Evolutionary conservation across 1,140 invertebrate species (phyloP).

Genomic region (Callitettix versicolor): DNA sequence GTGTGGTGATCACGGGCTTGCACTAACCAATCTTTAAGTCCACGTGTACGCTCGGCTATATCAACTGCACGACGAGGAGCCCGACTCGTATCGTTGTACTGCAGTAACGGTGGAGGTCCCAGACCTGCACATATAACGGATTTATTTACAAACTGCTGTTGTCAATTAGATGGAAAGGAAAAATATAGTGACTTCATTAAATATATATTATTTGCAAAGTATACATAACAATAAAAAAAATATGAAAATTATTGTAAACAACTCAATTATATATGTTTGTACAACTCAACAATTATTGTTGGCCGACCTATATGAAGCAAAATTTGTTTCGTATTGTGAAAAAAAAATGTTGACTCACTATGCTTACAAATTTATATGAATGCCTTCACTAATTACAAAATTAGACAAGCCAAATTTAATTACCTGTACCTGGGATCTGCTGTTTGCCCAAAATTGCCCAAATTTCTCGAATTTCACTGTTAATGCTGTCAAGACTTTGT

Average conservation of each 20-base stretch:
- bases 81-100: background rate
- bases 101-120: conserved; percentile 9
- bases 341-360: no score
- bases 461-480: conserved; percentile 58
- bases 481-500: conserved; percentile 55
- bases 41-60: conserved; percentile 13
- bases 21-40: conserved; percentile 7
- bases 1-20: background rate
- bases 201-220: background rate
- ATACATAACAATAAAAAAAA: background rate
- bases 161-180: background rate
- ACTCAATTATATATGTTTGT: no score
- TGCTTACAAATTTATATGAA: no score
- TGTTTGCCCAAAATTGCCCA: conserved; percentile 55
- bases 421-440: conserved; percentile 26
- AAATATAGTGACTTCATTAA: background rate
- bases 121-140: conserved; percentile 1
- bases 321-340: no score
- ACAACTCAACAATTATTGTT: no score
- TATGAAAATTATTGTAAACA: background rate
- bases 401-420: no score
- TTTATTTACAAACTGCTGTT: background rate
- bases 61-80: background rate
- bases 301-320: no score
- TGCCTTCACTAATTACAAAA: no score